These are phyloP conservation scores for Rynchops niger DNA, from an alignment of 2,113 vertebrate species.

Conservation along the genomic window DNA sequence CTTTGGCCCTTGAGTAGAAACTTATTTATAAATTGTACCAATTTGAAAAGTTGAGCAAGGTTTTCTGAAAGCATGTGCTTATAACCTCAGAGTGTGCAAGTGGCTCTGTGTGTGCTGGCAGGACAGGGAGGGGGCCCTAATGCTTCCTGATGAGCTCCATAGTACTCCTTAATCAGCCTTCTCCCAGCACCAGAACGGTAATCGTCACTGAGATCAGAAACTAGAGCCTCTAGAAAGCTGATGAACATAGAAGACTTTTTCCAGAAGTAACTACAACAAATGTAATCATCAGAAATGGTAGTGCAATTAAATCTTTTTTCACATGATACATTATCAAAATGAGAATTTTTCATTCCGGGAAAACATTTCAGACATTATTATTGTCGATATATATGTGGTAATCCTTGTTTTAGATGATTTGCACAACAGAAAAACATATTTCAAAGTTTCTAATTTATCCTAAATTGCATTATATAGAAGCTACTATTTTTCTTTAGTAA, in stretches of 20 bases:
- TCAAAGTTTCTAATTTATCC: constrained; percentile 47
- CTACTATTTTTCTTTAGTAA: constrained; percentile 50
- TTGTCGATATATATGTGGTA: constrained; percentile 16
- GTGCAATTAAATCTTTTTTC: constrained; percentile 36
- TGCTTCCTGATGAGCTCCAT: accelerated
- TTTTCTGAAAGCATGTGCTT: not conserved
- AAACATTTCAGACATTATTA: constrained; percentile 54
- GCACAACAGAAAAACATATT: constrained; percentile 46
- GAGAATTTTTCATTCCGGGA: constrained; percentile 59
- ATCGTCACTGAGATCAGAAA: not conserved
- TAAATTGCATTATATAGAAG: constrained; percentile 34
- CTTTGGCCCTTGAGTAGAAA: not conserved
- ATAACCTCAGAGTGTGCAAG: not conserved
- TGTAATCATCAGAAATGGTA: not conserved
- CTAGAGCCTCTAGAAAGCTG: not conserved
- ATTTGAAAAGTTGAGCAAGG: not conserved
- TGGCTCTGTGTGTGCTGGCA: not conserved
- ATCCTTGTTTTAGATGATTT: constrained; percentile 47
- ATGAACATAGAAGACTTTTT: not conserved
- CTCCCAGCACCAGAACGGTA: not conserved
- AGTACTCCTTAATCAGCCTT: not conserved
- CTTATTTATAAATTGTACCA: not conserved
- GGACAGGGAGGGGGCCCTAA: not conserved
- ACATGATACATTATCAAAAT: constrained; percentile 53
- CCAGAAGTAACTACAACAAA: not conserved